Conservation (phyloP, 1,140 invertebrate species). For the Drosophila sucinea region DNA sequence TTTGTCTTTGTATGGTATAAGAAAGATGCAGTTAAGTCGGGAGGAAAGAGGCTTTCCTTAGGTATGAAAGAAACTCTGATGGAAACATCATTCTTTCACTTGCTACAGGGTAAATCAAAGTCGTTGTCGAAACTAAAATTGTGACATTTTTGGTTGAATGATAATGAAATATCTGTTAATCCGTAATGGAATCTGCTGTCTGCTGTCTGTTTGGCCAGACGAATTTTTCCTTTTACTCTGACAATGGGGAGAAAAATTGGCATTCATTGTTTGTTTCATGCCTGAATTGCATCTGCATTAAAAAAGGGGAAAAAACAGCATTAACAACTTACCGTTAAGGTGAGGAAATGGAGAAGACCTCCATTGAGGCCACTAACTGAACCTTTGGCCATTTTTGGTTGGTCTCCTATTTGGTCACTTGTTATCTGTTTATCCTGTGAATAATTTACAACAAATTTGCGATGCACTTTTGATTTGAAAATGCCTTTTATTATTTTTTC, state of each 20-base stretch:
- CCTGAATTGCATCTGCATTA: constrained; percentile 58
- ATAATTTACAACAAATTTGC: background rate
- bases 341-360: constrained; percentile 23
- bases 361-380: background rate
- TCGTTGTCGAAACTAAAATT: background rate
- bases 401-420: constrained; percentile 32
- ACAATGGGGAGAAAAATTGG: constrained; percentile 22
- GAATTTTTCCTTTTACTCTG: constrained; percentile 33
- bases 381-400: constrained; percentile 53
- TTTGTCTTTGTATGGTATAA: no score
- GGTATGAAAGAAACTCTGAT: no score
- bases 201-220: constrained; percentile 30
- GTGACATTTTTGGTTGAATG: background rate
- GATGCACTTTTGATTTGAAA: constrained; percentile 36
- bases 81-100: no score
- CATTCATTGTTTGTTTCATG: constrained; percentile 58
- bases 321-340: constrained; percentile 56
- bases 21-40: no score
- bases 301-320: constrained; percentile 38
- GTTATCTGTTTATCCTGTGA: background rate
- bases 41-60: no score
- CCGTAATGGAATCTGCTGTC: constrained; percentile 32
- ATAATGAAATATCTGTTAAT: constrained; percentile 13
- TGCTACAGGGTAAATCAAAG: background rate
- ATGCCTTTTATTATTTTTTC: constrained; percentile 26